These are phyloP conservation scores for Anoncus sp. DNA, from an alignment of 2,888 invertebrate genomes.

Conservation along the genomic window DNA sequence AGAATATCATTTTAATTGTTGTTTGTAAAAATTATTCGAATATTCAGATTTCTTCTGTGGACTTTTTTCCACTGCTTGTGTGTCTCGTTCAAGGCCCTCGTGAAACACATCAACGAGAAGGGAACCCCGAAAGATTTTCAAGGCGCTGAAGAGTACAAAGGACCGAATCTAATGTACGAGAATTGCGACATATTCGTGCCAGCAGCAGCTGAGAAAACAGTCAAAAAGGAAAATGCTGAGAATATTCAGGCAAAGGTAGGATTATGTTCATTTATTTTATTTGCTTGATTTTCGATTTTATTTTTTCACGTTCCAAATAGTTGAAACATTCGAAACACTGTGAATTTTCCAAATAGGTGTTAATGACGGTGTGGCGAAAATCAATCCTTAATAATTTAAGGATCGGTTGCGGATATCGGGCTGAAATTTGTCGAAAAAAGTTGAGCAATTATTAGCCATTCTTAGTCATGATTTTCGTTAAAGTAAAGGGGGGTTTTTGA, in stretches of 20 bases:
- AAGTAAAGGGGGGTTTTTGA: no score
- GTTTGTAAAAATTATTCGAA: slow-evolving; percentile 7
- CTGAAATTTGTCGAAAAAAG: no score
- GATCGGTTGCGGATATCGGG: no score
- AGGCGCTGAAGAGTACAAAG: slow-evolving; percentile 92
- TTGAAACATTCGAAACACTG: no score
- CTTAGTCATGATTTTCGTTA: no score
- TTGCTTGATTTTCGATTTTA: background rate
- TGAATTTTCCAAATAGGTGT: no score
- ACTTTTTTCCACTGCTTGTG: slow-evolving; percentile 13
- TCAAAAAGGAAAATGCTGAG: slow-evolving; percentile 95
- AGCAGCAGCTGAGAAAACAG: slow-evolving; percentile 97
- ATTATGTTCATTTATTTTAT: background rate
- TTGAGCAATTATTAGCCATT: no score
- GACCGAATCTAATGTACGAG: slow-evolving; percentile 93
- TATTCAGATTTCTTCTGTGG: slow-evolving; percentile 14
- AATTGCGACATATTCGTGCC: slow-evolving; percentile 98
- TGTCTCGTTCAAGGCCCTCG: slow-evolving; percentile 37
- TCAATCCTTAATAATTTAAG: no score
- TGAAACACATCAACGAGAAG: slow-evolving; percentile 89
- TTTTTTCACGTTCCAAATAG: no score
- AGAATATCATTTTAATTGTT: slow-evolving; percentile 1
- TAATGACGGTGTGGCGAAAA: no score
- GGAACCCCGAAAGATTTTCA: slow-evolving; percentile 98
- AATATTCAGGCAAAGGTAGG: slow-evolving; percentile 88